phyloP scores from a whole-genome alignment of 2,113 vertebrate genomes.

The Pandion haliaetus region DNA sequence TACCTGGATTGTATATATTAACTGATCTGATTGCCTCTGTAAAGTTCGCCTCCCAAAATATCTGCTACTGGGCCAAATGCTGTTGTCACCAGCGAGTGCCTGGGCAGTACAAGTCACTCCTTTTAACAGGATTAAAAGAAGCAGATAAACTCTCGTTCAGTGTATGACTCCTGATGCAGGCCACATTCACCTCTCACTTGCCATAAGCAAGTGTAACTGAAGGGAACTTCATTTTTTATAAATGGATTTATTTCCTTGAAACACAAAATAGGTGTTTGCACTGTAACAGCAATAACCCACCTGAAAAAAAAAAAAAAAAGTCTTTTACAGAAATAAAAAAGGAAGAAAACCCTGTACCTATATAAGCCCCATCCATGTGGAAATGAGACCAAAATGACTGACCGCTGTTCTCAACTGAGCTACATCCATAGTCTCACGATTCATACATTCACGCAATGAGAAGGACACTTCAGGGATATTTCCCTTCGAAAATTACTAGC shows the following conservation, averaged over 20 bases:
- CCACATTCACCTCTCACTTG: background rate
- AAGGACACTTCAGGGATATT: constrained; percentile 14
- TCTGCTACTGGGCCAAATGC: background rate
- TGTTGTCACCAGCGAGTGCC: background rate
- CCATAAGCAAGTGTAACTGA: background rate
- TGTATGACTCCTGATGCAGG: background rate
- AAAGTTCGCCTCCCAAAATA: background rate
- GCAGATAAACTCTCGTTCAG: background rate
- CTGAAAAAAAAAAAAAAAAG: background rate
- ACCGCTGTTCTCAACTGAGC: background rate
- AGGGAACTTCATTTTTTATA: background rate
- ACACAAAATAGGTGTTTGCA: background rate
- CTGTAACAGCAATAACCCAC: background rate
- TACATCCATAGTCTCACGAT: background rate
- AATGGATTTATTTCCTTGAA: background rate
- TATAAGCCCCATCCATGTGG: background rate
- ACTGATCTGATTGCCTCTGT: background rate
- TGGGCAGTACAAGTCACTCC: background rate
- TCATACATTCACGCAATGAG: constrained; percentile 8
- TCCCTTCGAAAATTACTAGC: constrained; percentile 44
- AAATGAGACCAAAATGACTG: constrained; percentile 19
- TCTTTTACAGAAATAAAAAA: background rate
- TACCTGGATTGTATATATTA: background rate
- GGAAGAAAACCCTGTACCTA: background rate
- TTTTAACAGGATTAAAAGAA: background rate